Evolutionary conservation across 2,113 vertebrate genomes (phyloP).

Genomic region (Oxyruncus cristatus): DNA sequence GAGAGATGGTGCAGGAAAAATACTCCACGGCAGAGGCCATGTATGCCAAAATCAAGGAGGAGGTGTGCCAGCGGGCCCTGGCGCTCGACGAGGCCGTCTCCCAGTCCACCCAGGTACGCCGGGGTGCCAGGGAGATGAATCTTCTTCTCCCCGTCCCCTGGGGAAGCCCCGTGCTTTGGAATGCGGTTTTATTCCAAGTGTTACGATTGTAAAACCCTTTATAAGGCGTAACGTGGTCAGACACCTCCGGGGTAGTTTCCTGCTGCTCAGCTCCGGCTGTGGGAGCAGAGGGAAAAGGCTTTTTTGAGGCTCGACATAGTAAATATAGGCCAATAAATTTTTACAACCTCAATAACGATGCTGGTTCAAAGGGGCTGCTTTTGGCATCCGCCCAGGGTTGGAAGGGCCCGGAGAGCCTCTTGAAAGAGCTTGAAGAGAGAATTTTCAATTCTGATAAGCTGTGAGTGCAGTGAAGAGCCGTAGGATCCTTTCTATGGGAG

Average conservation of each 20-base stretch:
- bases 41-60: slow-evolving; percentile 90
- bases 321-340: slow-evolving; percentile 11
- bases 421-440: not conserved
- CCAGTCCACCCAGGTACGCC: slow-evolving; percentile 90
- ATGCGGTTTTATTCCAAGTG: not conserved
- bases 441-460: slow-evolving; percentile 24
- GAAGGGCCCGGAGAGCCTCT: not conserved
- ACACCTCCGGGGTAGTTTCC: not conserved
- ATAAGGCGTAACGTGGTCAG: not conserved
- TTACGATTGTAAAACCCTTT: not conserved
- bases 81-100: slow-evolving; percentile 90
- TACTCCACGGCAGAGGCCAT: slow-evolving; percentile 80
- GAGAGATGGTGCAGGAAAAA: slow-evolving; percentile 83
- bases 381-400: not conserved
- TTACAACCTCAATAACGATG: not conserved
- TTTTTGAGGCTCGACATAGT: not conserved
- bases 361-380: slow-evolving; percentile 20
- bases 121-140: not conserved
- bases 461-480: not conserved
- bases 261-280: not conserved
- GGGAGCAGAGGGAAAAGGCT: not conserved
- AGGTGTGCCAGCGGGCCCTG: slow-evolving; percentile 87
- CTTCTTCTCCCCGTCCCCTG: not conserved
- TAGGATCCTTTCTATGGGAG: not conserved
- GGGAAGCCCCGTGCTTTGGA: not conserved